Conservation (phyloP, 2,888 invertebrate species). For the Stramonita haemastoma region DNA sequence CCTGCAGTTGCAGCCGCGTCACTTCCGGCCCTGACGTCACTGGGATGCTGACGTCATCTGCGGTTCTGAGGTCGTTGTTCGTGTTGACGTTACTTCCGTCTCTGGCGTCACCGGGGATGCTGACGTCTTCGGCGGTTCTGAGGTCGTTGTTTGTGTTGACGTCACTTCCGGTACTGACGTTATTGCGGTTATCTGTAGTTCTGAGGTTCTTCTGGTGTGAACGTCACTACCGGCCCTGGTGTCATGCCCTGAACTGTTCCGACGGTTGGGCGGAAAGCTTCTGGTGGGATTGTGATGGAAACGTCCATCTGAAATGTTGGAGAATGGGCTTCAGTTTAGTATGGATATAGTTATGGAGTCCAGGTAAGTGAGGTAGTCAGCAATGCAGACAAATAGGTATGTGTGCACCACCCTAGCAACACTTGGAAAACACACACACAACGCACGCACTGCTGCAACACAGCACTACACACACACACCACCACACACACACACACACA, state of each 20-base stretch:
- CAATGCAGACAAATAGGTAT: no score
- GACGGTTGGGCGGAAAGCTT: constrained; percentile 51
- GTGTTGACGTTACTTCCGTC: constrained; percentile 8
- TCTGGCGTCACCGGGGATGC: no score
- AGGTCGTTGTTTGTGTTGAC: no score
- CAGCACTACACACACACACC: constrained; percentile 18
- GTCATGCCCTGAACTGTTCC: no score
- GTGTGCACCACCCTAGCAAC: no score
- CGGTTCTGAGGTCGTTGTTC: constrained; percentile 43
- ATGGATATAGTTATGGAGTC: background rate
- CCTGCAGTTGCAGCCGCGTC: constrained; percentile 56
- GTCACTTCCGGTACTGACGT: constrained; percentile 14
- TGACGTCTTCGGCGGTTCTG: constrained; percentile 39
- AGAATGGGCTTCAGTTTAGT: background rate
- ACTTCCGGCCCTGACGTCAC: no score
- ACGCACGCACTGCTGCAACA: no score
- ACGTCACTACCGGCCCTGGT: no score
- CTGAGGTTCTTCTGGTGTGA: no score
- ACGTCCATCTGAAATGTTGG: constrained; percentile 56
- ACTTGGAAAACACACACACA: no score
- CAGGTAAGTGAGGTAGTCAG: no score
- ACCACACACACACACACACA: constrained; percentile 8
- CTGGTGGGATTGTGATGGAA: constrained; percentile 56
- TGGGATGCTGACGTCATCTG: constrained; percentile 24
- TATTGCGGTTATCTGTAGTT: constrained; percentile 39